Evolutionary conservation across 2,888 invertebrate species (phyloP).

Genomic region (Electrophaes corylata): DNA sequence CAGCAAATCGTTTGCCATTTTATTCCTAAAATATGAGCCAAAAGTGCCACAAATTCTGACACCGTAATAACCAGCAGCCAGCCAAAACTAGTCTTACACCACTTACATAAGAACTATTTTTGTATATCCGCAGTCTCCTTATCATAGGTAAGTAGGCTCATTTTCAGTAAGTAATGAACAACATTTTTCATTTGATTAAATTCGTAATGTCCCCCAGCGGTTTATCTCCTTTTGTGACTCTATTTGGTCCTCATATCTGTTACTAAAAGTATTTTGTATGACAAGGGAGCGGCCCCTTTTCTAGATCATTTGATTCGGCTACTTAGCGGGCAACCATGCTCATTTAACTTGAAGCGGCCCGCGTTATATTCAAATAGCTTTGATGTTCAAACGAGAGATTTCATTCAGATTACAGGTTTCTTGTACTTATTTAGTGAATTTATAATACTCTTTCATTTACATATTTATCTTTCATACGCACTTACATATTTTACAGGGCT

Average conservation of each 20-base stretch:
- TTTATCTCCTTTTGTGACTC: conserved; percentile 31
- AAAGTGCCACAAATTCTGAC: background rate
- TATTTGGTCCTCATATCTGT: conserved; percentile 15
- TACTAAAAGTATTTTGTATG: background rate
- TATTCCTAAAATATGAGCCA: conserved; percentile 2
- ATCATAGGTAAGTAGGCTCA: conserved; percentile 18
- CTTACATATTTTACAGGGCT: too few relatives aligned
- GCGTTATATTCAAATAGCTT: too few relatives aligned
- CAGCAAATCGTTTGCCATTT: conserved; percentile 3
- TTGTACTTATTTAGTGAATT: too few relatives aligned
- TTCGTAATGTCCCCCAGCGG: conserved; percentile 19
- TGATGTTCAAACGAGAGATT: too few relatives aligned
- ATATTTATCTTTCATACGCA: too few relatives aligned
- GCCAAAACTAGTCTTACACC: background rate
- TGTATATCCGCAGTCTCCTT: background rate
- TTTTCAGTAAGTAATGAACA: conserved; percentile 25
- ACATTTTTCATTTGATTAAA: conserved; percentile 40
- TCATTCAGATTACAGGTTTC: too few relatives aligned
- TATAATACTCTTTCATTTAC: too few relatives aligned
- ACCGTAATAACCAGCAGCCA: background rate
- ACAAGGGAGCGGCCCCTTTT: background rate
- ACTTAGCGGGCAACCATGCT: too few relatives aligned
- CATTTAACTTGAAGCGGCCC: background rate
- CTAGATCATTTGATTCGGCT: background rate
- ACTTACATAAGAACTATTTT: conserved; percentile 7